Base-by-base conservation (phyloP, 1,140 invertebrate species). In the Parapsyche elsis region DNA sequence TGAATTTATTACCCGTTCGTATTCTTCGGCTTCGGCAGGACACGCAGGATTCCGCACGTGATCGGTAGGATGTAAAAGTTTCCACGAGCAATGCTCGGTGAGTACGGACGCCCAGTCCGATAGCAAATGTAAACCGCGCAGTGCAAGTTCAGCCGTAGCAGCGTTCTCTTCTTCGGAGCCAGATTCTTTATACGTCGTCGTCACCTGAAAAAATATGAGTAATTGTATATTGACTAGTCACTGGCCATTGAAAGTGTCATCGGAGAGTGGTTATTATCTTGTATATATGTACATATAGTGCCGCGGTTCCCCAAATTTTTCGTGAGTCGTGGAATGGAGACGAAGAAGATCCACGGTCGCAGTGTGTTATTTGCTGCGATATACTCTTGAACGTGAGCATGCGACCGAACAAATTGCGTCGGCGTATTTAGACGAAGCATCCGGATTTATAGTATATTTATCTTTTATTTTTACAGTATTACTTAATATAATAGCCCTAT, bases 41-140 rank as follows among this genome's bases (percentile, higher is more conserved):
- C 98, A 99, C 84, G 96, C 92, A 82, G 96, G 95, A 87, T 99
- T 99, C 87, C 96, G 95, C 87, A 98, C 96, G 86, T 98, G 96
- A 89, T 99, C 98, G 1, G 98, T 99, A 7, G 98, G 98, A 89
- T 99, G 97, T 80, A 99, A 90, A 44, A 99, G 90, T 89, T 99
- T 99, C 98, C 98, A 99, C 2, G 96, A 98, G 87, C 98, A 99
- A 83, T 99, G 89, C 90, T 99, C 98, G 4, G 98, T 98, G 0
- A 99, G 96, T 80, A 99, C 96, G 81, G 95, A 96, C 7, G 97
- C 99, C 98, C 98, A 99, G 81, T 97, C 95, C 0, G 97, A 98
- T 4, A 99, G 89, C 49, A 99, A 90, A 85, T 99, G 97, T 0
- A 99, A 88, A 0, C 98, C 98, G 49, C 95, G 90, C 10, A 99